These are phyloP conservation scores for Terrapene triunguis DNA, from an alignment of 2,113 vertebrate species.

Conservation along the genomic window DNA sequence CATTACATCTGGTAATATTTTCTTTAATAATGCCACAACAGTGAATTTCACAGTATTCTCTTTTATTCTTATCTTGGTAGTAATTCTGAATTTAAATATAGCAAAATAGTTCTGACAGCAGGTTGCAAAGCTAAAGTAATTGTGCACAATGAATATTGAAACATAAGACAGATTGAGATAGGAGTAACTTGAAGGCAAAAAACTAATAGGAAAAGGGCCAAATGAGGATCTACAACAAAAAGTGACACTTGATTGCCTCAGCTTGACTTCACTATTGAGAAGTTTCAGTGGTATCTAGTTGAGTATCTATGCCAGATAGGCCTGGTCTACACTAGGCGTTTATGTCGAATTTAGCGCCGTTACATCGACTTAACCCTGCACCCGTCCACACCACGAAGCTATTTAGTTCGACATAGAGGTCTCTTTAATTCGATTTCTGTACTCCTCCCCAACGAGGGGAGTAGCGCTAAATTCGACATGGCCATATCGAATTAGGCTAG, in stretches of 20 bases:
- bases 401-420: too few relatives aligned
- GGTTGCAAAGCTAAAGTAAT: neutral
- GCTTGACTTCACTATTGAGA: neutral
- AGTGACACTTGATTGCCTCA: neutral
- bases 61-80: neutral
- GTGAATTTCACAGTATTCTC: neutral
- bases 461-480: too few relatives aligned
- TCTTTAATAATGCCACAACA: neutral
- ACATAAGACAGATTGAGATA: neutral
- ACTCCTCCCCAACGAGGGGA: too few relatives aligned
- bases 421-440: too few relatives aligned
- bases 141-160: neutral
- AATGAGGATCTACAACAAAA: neutral
- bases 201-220: neutral
- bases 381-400: too few relatives aligned
- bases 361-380: too few relatives aligned
- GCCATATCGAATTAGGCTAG: too few relatives aligned
- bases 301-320: neutral
- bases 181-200: neutral
- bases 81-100: neutral
- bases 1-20: neutral
- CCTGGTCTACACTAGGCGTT: too few relatives aligned
- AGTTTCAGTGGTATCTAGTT: conserved; percentile 33
- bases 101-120: neutral
- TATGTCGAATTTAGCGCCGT: too few relatives aligned